Evolutionary conservation across 2,888 invertebrate species (phyloP), one percentile per base, ranked within the genome.

Genomic region (Panopea generosa): DNA sequence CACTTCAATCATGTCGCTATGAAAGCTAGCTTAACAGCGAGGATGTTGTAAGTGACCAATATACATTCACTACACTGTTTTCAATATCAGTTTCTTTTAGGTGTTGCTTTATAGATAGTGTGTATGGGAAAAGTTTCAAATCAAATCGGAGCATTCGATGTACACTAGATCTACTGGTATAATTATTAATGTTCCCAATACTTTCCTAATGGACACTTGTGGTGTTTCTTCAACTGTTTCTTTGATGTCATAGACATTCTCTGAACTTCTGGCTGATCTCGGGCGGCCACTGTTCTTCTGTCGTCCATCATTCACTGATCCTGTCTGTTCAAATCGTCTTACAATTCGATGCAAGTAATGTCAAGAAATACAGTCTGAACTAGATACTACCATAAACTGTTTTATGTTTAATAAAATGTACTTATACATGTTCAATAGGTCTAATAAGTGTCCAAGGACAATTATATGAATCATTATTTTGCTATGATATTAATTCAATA

Each of bases 41-140:
- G n/a, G n/a, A n/a, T n/a, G n/a, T n/a, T n/a, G n/a, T n/a, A n/a
- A n/a, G n/a, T n/a, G n/a, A n/a, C n/a, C n/a, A n/a, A n/a, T n/a
- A n/a, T n/a, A n/a, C n/a, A n/a, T n/a, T n/a, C 18, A n/a, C n/a
- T n/a, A n/a, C n/a, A n/a, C 67, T 18, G 33, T 26, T 40, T 24
- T 9, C 7, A 53, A 69, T 53, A 33, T 69, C 69, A 2, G 29
- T 22, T 7, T 61, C 47, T 38, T 69, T 69, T 18, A 52, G 38
- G 24, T 52, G 69, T 49, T 69, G 69, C 69, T 60, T 52, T 4
- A 60, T 53, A 1, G 60, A 69, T n/a, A 69, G 52, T 9, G 18
- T 69, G 24, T 61, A 69, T 26, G 62, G 49, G 2, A n/a, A 38
- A 1, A 55, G 33, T 18, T 55, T 55, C 40, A 69, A 55, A 18